Evolutionary conservation across 2,113 vertebrate genomes (phyloP).

Genomic region (Brachirus orientalis): DNA sequence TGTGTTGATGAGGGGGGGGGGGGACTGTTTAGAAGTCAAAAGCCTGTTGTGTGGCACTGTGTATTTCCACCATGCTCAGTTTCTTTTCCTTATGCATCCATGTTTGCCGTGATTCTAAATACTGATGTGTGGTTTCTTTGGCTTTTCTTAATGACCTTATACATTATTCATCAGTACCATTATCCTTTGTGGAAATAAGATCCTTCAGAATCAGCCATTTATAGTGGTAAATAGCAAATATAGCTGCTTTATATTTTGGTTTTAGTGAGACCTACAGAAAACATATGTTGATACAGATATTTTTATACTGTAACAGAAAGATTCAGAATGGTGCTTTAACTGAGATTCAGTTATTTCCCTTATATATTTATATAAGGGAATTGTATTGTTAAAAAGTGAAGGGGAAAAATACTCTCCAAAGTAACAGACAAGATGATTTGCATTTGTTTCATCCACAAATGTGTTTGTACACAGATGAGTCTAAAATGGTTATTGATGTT

Average conservation of each 20-base stretch:
- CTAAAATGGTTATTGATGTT: constrained; percentile 2
- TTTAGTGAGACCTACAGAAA: neutral
- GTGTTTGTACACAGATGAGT: too few relatives aligned
- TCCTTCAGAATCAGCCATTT: constrained; percentile 31
- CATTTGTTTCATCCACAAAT: neutral
- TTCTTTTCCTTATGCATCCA: constrained; percentile 23
- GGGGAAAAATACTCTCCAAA: neutral
- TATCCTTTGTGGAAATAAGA: constrained; percentile 35
- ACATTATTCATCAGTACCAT: constrained; percentile 54
- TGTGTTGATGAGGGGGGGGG: constrained; percentile 15
- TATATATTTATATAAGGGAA: neutral
- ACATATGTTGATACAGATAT: neutral
- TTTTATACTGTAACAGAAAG: neutral
- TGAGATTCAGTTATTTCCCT: constrained; percentile 3
- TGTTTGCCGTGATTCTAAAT: constrained; percentile 1
- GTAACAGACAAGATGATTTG: constrained; percentile 16
- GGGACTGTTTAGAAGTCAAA: constrained; percentile 44
- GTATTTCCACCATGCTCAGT: neutral
- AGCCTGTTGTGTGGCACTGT: constrained; percentile 14
- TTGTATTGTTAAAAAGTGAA: neutral
- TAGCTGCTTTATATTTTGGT: constrained; percentile 8
- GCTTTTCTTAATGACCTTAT: constrained; percentile 44
- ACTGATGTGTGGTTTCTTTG: constrained; percentile 31
- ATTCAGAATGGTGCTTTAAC: neutral
- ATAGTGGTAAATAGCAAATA: constrained; percentile 4